phyloP scores from a whole-genome alignment of 2,888 invertebrate genomes.

The Opisthograptis luteolata region DNA sequence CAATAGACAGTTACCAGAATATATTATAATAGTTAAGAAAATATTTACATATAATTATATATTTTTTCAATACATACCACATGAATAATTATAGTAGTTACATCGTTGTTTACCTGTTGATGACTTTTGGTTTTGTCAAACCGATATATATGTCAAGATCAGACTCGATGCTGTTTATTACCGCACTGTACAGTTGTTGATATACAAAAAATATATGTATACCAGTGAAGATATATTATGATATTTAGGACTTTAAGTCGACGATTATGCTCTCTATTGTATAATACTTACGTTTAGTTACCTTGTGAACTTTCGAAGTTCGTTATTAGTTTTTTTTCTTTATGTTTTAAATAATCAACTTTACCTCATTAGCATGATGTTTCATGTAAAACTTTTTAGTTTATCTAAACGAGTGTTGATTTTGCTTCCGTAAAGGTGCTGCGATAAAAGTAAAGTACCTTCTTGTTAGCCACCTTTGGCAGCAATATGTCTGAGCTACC shows the following conservation, averaged over 20 bases:
- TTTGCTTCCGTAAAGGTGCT: constrained; percentile 26
- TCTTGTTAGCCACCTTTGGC: not conserved
- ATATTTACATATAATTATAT: constrained; percentile 51
- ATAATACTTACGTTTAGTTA: constrained; percentile 79
- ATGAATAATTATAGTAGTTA: constrained; percentile 22
- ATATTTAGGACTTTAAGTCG: constrained; percentile 79
- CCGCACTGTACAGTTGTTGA: constrained; percentile 63
- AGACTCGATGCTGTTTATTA: constrained; percentile 39
- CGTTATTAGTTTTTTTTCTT: constrained; percentile 67
- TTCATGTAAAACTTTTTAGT: constrained; percentile 67
- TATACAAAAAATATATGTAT: constrained; percentile 50
- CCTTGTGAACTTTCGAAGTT: constrained; percentile 81
- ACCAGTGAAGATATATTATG: constrained; percentile 67
- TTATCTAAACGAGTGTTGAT: constrained; percentile 44
- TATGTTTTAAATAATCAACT: constrained; percentile 60
- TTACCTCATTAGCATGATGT: constrained; percentile 78
- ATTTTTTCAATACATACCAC: constrained; percentile 69
- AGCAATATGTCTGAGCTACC: not conserved
- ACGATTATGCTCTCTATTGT: constrained; percentile 63
- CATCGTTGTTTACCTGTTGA: constrained; percentile 9
- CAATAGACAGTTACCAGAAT: constrained; percentile 81
- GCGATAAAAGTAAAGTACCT: not conserved
- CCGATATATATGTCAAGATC: not conserved
- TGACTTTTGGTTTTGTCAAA: constrained; percentile 11
- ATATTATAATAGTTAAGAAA: constrained; percentile 66